Percentiles rank a stretch among this genome's conserved stretches.
Evolutionary conservation across 2,113 vertebrate genomes (phyloP).

Genomic region (Hypomesus transpacificus): DNA sequence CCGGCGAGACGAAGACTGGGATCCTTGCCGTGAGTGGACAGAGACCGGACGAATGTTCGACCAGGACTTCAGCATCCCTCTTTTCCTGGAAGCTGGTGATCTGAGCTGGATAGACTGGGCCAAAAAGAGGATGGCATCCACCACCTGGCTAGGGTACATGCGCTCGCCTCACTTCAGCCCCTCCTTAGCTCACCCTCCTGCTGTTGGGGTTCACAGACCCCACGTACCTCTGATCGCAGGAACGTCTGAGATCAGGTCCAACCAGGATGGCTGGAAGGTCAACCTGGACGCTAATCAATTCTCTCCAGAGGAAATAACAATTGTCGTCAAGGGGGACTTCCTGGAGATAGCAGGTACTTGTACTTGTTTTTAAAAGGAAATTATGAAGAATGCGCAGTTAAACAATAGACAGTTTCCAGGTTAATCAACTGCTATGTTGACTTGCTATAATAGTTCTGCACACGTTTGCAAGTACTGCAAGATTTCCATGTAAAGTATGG

Average conservation of each 20-base stretch:
- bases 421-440: neutral
- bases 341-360: slow-evolving; percentile 68
- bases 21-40: slow-evolving; percentile 63
- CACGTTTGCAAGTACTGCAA: too few species aligned
- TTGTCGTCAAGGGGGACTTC: slow-evolving; percentile 67
- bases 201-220: slow-evolving; percentile 2
- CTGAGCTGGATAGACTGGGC: slow-evolving; percentile 70
- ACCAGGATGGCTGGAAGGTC: slow-evolving; percentile 63
- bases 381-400: neutral
- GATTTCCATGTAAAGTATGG: too few species aligned
- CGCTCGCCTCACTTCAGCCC: slow-evolving; percentile 46
- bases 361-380: neutral
- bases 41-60: slow-evolving; percentile 57
- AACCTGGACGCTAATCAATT: slow-evolving; percentile 69
- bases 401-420: neutral
- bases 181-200: slow-evolving; percentile 13
- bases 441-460: too few species aligned
- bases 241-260: slow-evolving; percentile 58
- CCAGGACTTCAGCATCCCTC: slow-evolving; percentile 63
- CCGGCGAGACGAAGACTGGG: slow-evolving; percentile 59
- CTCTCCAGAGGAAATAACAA: slow-evolving; percentile 64
- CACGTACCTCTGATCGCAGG: slow-evolving; percentile 39
- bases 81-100: slow-evolving; percentile 58
- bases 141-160: slow-evolving; percentile 52
- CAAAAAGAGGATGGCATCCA: slow-evolving; percentile 48